Evolutionary conservation across 1,140 invertebrate species (phyloP).

Genomic region (Bathynomus jamesi): DNA sequence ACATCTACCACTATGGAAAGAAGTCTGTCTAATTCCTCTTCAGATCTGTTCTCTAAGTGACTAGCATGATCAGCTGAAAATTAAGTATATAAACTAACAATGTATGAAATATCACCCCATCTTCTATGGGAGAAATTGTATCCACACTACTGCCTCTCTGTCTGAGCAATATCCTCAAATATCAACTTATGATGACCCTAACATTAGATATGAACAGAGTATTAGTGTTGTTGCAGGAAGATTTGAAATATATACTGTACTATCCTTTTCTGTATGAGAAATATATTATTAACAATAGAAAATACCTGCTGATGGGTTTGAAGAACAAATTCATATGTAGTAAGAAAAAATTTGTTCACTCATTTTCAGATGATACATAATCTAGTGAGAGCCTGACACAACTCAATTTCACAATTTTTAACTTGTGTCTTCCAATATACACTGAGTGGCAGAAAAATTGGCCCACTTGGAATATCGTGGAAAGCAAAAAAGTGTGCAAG

Average conservation of each 20-base stretch:
- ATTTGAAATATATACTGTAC: background rate
- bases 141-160: background rate
- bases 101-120: background rate
- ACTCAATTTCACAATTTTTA: no score
- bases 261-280: no score
- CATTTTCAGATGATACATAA: no score
- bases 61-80: conserved; percentile 8
- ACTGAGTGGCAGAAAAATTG: no score
- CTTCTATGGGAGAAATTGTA: background rate
- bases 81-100: background rate
- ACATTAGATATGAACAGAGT: background rate
- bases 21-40: conserved; percentile 9
- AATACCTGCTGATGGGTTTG: no score
- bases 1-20: conserved; percentile 15
- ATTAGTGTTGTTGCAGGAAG: background rate
- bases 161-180: background rate
- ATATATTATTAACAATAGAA: no score
- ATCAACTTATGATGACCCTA: background rate
- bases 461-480: no score
- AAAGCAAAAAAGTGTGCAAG: no score
- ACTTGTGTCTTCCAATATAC: no score
- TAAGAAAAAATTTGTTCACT: no score
- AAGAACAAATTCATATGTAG: no score
- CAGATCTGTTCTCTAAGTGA: conserved; percentile 3
- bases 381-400: no score